phyloP scores from a whole-genome alignment of 2,113 vertebrate species.

The Serilophus lunatus region DNA sequence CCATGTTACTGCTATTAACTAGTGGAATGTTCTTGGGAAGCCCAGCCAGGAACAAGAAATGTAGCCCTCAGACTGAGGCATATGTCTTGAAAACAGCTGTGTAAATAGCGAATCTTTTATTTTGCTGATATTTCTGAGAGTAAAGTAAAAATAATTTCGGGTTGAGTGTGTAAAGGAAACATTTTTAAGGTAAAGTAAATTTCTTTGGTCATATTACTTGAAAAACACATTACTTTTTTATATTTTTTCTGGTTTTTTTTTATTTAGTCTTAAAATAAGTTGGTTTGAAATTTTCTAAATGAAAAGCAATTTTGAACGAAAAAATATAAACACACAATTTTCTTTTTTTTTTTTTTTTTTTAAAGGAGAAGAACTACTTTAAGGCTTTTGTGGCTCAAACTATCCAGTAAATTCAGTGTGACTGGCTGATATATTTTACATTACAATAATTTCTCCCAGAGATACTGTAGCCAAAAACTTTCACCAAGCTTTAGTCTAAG shows the following conservation, averaged over 20 bases:
- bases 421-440: neutral
- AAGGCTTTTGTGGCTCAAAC: neutral
- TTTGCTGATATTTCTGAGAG: neutral
- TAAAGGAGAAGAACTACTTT: neutral
- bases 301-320: neutral
- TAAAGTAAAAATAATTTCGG: neutral
- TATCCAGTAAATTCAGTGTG: neutral
- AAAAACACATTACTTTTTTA: neutral
- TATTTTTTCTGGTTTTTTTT: neutral
- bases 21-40: constrained; percentile 27
- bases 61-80: neutral
- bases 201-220: neutral
- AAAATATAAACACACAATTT: neutral
- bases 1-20: constrained; percentile 18
- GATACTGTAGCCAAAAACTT: neutral
- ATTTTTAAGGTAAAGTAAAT: neutral
- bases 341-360: neutral
- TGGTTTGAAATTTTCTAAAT: neutral
- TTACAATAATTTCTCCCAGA: neutral
- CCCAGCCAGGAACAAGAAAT: constrained; percentile 50
- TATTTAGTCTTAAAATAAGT: neutral
- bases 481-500: neutral
- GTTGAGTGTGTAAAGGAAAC: neutral
- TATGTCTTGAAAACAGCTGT: constrained; percentile 40
- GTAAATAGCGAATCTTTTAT: constrained; percentile 38